Evolutionary conservation across 2,888 invertebrate species (phyloP).

Genomic region (Heliconius erato): DNA sequence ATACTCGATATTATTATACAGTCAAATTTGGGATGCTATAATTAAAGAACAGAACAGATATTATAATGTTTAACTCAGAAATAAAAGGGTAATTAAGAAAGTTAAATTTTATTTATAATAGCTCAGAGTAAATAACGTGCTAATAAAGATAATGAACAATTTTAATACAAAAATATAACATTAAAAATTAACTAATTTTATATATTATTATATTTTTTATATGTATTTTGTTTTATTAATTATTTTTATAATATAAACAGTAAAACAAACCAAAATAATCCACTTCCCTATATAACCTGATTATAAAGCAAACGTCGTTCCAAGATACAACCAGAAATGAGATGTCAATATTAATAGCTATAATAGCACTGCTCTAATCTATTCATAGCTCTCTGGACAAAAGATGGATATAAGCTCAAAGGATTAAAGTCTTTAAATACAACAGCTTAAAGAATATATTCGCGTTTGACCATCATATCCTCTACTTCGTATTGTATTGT

Average conservation of each 20-base stretch:
- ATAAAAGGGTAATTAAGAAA: no score
- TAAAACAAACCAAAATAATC: background rate
- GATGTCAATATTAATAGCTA: slow-evolving; percentile 46
- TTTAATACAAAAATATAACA: no score
- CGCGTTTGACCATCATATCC: no score
- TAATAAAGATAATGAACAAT: no score
- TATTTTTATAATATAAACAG: background rate
- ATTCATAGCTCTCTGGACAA: slow-evolving; percentile 31
- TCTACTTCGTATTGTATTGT: slow-evolving; percentile 36
- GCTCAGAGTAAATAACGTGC: no score
- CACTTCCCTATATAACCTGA: background rate
- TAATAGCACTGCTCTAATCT: slow-evolving; percentile 41
- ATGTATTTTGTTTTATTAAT: background rate
- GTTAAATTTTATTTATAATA: no score
- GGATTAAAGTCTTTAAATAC: slow-evolving; percentile 37
- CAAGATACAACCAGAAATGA: slow-evolving; percentile 37
- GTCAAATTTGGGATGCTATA: no score
- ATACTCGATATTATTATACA: no score
- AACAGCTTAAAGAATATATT: slow-evolving; percentile 12
- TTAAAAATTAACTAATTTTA: background rate
- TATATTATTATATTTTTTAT: background rate
- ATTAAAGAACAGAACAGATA: no score
- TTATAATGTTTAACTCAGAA: no score
- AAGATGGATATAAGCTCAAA: slow-evolving; percentile 22
- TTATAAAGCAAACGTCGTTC: slow-evolving; percentile 9